phyloP scores from a whole-genome alignment of 2,797 vertebrate species.

The Fistularia commersonii region DNA sequence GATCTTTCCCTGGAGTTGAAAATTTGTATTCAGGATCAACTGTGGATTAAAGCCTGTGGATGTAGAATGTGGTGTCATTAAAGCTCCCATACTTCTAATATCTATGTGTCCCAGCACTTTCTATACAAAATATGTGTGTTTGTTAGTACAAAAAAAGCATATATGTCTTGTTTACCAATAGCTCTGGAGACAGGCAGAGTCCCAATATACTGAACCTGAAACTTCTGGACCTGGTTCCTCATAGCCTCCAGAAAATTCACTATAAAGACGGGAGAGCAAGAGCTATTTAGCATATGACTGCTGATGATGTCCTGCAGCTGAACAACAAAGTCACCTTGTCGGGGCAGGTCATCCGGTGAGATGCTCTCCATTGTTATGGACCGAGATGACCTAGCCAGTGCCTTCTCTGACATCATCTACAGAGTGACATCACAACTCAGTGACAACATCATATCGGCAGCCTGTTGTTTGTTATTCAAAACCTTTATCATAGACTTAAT shows the following conservation, averaged over 20 bases:
- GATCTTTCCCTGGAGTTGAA: too few relatives aligned
- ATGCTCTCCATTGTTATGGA: conserved; percentile 80
- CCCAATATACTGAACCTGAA: conserved; percentile 87
- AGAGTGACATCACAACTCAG: background rate
- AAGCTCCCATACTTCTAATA: too few relatives aligned
- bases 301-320: conserved; percentile 1
- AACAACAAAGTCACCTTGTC: conserved; percentile 78
- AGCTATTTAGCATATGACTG: background rate
- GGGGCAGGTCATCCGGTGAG: conserved; percentile 82
- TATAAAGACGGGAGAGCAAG: conserved; percentile 37
- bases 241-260: conserved; percentile 86
- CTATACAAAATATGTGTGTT: too few relatives aligned
- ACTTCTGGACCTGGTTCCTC: conserved; percentile 84
- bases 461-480: too few relatives aligned
- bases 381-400: conserved; percentile 64
- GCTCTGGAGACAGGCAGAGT: conserved; percentile 86
- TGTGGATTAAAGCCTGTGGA: background rate
- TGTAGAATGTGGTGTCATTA: too few relatives aligned
- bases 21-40: background rate
- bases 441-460: background rate
- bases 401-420: conserved; percentile 85
- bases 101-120: too few relatives aligned
- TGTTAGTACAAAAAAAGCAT: too few relatives aligned
- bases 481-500: too few relatives aligned
- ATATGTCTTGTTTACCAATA: conserved; percentile 78